Conservation (phyloP, 1,140 invertebrate genomes). For the Heliconius himera region DNA sequence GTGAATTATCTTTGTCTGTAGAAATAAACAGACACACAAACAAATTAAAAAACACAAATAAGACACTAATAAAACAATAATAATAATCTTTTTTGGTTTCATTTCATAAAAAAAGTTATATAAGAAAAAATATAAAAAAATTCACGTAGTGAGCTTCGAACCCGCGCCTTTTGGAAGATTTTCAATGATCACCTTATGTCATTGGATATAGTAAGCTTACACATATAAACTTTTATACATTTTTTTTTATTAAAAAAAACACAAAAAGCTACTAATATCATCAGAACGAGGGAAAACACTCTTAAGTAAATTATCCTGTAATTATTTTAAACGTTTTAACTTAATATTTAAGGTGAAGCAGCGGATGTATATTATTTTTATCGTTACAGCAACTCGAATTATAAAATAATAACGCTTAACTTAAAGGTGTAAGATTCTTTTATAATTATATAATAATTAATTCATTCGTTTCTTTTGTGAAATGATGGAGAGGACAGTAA, state of each 20-base stretch:
- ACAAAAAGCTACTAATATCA: neutral
- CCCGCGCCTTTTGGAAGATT: too few relatives aligned
- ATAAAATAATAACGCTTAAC: constrained; percentile 61
- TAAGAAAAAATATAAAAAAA: too few relatives aligned
- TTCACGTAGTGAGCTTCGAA: too few relatives aligned
- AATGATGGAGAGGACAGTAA: neutral
- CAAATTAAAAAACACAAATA: too few relatives aligned
- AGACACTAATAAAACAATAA: too few relatives aligned
- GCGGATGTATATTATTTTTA: constrained; percentile 66
- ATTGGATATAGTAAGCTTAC: neutral
- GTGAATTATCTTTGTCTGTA: too few relatives aligned
- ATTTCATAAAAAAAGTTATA: too few relatives aligned
- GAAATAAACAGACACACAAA: too few relatives aligned
- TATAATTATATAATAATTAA: constrained; percentile 58
- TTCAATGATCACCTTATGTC: neutral
- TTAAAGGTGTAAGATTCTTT: constrained; percentile 62
- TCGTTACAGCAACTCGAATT: constrained; percentile 59
- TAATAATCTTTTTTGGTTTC: too few relatives aligned
- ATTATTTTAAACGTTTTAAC: constrained; percentile 78
- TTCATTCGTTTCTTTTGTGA: constrained; percentile 12
- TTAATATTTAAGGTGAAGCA: constrained; percentile 72
- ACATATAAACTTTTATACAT: neutral
- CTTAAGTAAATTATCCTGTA: constrained; percentile 67
- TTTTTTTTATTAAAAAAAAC: neutral
- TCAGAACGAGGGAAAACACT: constrained; percentile 32